These are phyloP conservation scores for Muntiacus muntjak DNA, from an alignment of 2,113 vertebrate genomes.

Conservation along the genomic window DNA sequence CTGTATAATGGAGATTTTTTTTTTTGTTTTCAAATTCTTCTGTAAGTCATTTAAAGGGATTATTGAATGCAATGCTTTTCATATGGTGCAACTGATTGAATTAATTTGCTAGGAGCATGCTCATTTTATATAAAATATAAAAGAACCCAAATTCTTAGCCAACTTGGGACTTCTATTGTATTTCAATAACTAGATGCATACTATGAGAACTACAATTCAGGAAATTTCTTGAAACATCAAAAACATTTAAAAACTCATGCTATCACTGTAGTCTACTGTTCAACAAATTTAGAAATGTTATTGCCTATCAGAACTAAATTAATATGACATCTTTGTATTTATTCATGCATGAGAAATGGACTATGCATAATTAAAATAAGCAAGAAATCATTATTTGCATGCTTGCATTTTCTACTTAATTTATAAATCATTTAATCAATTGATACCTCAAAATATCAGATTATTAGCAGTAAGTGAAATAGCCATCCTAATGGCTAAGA, in stretches of 20 bases:
- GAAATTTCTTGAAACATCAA: constrained; percentile 46
- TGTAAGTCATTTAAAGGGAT: constrained; percentile 70
- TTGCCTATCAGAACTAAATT: constrained; percentile 36
- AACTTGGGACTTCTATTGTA: constrained; percentile 38
- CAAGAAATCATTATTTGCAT: constrained; percentile 49
- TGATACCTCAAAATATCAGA: constrained; percentile 36
- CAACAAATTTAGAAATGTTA: background rate
- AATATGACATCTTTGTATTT: constrained; percentile 13
- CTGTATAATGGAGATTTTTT: constrained; percentile 21
- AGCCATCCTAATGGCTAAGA: constrained; percentile 33
- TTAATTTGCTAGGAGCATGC: constrained; percentile 40
- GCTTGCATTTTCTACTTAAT: constrained; percentile 25
- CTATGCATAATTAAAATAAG: constrained; percentile 41
- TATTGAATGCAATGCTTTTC: constrained; percentile 59
- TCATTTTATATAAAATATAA: constrained; percentile 50
- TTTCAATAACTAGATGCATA: constrained; percentile 35
- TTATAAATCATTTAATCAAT: constrained; percentile 55
- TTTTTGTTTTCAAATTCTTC: constrained; percentile 46
- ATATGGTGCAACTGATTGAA: constrained; percentile 47
- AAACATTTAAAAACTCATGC: background rate
- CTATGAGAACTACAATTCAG: background rate
- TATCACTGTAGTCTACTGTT: constrained; percentile 32
- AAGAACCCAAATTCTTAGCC: constrained; percentile 49
- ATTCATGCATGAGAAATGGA: background rate
- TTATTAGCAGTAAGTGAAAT: constrained; percentile 16